phyloP scores from a whole-genome alignment of 2,113 vertebrate genomes.

The Scortum barcoo region DNA sequence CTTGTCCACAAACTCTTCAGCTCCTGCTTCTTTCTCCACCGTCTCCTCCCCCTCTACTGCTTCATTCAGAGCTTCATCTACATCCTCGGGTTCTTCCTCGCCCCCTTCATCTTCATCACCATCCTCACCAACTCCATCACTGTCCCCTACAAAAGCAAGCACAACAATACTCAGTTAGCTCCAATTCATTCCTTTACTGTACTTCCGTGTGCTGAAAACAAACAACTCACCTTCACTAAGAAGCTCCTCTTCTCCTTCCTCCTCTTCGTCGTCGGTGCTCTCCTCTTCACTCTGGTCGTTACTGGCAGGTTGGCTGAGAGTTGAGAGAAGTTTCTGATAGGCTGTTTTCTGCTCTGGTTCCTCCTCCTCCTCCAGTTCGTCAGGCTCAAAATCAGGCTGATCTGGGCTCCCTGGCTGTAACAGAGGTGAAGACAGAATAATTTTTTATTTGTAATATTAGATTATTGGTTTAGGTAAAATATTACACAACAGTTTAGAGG shows the following conservation, averaged over 20 bases:
- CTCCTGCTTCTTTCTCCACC: slow-evolving; percentile 16
- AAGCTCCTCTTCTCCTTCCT: slow-evolving; percentile 73
- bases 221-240: slow-evolving; percentile 63
- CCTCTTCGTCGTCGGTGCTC: slow-evolving; percentile 75
- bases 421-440: neutral
- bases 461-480: neutral
- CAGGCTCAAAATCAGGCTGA: slow-evolving; percentile 80
- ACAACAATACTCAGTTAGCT: neutral
- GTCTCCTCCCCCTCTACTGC: slow-evolving; percentile 17
- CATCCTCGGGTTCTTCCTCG: slow-evolving; percentile 58
- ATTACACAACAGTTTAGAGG: neutral
- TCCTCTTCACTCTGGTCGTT: slow-evolving; percentile 81
- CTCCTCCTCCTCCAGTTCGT: slow-evolving; percentile 84
- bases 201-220: neutral
- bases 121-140: slow-evolving; percentile 69
- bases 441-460: neutral
- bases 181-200: neutral
- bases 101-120: slow-evolving; percentile 77
- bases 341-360: slow-evolving; percentile 88
- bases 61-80: slow-evolving; percentile 55
- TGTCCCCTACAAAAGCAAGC: slow-evolving; percentile 32
- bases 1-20: slow-evolving; percentile 89
- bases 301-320: slow-evolving; percentile 81
- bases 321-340: slow-evolving; percentile 93
- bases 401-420: slow-evolving; percentile 87